Base-by-base conservation (phyloP, 1,140 invertebrate genomes). In the Spodoptera frugiperda region DNA sequence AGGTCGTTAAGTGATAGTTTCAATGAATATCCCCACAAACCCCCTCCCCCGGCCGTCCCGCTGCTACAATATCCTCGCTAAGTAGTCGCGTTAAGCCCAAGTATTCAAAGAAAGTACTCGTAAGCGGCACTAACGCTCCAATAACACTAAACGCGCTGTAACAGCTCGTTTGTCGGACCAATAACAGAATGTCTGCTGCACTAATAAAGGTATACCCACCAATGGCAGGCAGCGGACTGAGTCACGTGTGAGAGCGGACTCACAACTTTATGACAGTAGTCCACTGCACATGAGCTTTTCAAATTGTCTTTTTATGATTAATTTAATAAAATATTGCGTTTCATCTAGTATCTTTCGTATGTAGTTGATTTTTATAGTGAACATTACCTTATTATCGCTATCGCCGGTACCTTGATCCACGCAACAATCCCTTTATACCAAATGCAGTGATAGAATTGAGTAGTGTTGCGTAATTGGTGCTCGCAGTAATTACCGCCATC, bases 381-480 rank as follows among this genome's bases (percentile, higher is more conserved):
- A 3, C 3, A 49, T 63, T 33, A 9, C 44, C 17, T 39, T 39
- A 39, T 6, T 25, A 25, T 51, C 74, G 73, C 68, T 63, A 39
- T 51, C 39, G 15, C 61, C n/a, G 25, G 14, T 54, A 1, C 0
- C 51, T 12, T 72, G 21, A 8, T 14, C 25, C 46, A n/a, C 1
- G 4, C 19, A 14, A 44, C 51, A 75, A n/a, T 10, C 44, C 39
- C 17, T 76, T 53, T 19, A n/a, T 61, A 73, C 61, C 46, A 39
- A 54, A 70, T 46, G 72, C 75, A 78, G 76, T 81, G 76, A 81
- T 81, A 75, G 71, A 59, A 81, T 72, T 78, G 76, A 78, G 79
- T 77, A 76, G 76, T 53, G 61, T 73, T 73, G 49, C 57, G 74
- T 81, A 81, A 81, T 78, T 81, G 76, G 51, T 49, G 49, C 63